A percentile compares a stretch with the other conserved stretches of the same genome.
Conservation (phyloP, 2,888 invertebrate genomes). For the Orchesellides sinensis region DNA sequence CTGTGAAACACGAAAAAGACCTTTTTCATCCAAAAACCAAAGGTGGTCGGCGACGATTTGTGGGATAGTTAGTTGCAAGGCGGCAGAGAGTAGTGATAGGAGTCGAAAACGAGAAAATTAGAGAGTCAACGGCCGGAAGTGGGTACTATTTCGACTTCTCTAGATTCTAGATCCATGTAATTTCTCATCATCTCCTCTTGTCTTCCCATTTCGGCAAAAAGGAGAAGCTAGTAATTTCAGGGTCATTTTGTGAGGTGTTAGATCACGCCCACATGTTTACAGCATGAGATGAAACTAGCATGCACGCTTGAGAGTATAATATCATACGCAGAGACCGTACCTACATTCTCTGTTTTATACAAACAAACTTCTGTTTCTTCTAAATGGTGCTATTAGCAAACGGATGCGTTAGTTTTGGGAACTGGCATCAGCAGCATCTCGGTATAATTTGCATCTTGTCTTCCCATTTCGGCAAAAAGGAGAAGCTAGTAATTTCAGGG, state of each 20-base stretch:
- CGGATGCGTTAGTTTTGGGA: constrained; percentile 9
- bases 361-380: neutral
- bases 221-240: constrained; percentile 70
- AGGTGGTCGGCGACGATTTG: constrained; percentile 65
- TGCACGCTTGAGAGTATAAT: neutral
- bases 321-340: neutral
- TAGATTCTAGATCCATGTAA: constrained; percentile 68
- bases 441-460: constrained; percentile 15
- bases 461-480: constrained; percentile 52
- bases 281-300: constrained; percentile 5
- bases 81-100: constrained; percentile 46
- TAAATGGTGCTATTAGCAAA: constrained; percentile 40
- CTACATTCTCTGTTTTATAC: too few relatives aligned
- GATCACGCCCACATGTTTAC: constrained; percentile 72
- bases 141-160: constrained; percentile 67
- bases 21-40: constrained; percentile 46
- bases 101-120: constrained; percentile 68
- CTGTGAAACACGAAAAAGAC: constrained; percentile 3
- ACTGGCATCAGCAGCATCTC: neutral
- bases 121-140: constrained; percentile 72
- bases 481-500: constrained; percentile 71
- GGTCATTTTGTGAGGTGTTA: constrained; percentile 74
- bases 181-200: constrained; percentile 54
- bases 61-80: constrained; percentile 46
- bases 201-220: constrained; percentile 54